Conservation (phyloP, 2,797 vertebrate genomes). For the Anabas testudineus region DNA sequence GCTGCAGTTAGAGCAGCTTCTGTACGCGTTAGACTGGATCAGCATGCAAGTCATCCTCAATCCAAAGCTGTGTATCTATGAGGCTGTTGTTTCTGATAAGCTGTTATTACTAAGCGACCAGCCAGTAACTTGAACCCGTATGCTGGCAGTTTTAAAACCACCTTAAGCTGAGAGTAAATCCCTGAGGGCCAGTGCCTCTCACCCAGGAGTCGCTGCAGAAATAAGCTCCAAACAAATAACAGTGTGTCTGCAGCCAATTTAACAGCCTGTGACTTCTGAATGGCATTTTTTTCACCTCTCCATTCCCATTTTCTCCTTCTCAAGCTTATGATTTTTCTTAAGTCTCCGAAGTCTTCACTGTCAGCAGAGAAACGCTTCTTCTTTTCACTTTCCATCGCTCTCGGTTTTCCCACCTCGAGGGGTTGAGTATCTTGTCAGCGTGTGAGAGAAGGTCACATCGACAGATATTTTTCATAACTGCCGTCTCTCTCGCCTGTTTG, state of each 20-base stretch:
- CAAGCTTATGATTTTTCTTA: slow-evolving; percentile 2
- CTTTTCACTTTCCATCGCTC: background rate
- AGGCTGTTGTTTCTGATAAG: slow-evolving; percentile 50
- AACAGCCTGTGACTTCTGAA: slow-evolving; percentile 46
- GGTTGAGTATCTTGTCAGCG: slow-evolving; percentile 48
- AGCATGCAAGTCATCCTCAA: slow-evolving; percentile 6
- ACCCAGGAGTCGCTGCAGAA: slow-evolving; percentile 14
- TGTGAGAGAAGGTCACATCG: slow-evolving; percentile 35
- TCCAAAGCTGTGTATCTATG: slow-evolving; percentile 12
- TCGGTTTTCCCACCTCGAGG: slow-evolving; percentile 27
- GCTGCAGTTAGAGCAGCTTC: background rate
- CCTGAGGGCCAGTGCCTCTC: slow-evolving; percentile 30
- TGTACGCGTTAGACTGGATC: slow-evolving; percentile 21
- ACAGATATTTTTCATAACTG: slow-evolving; percentile 46
- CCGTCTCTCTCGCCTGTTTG: slow-evolving; percentile 1
- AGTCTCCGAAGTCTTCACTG: background rate
- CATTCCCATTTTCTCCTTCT: slow-evolving; percentile 16
- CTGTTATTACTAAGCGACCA: slow-evolving; percentile 41
- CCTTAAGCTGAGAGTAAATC: slow-evolving; percentile 62
- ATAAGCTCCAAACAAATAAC: slow-evolving; percentile 44
- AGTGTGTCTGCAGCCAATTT: slow-evolving; percentile 44
- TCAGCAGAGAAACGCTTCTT: slow-evolving; percentile 14
- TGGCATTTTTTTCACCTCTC: slow-evolving; percentile 18
- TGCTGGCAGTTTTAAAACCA: slow-evolving; percentile 50
- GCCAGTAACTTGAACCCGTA: slow-evolving; percentile 30